A percentile compares a stretch with the other conserved stretches of the same genome.
Conservation (phyloP, 2,113 vertebrate genomes). For the Bubo bubo region DNA sequence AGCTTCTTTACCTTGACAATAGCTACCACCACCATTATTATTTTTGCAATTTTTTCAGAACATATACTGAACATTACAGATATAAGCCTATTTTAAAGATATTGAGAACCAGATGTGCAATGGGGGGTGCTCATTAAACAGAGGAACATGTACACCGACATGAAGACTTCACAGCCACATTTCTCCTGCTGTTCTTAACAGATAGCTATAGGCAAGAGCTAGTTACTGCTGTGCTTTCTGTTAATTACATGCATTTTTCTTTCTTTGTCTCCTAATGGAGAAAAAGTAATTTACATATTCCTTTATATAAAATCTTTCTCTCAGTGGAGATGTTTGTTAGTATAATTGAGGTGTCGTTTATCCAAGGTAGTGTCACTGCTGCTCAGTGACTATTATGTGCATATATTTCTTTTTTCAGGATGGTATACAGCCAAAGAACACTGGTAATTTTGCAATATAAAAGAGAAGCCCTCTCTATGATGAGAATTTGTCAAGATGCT, state of each 20-base stretch:
- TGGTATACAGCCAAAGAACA: background rate
- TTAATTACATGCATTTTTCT: conserved; percentile 23
- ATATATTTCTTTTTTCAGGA: background rate
- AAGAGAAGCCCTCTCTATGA: background rate
- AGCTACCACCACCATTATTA: background rate
- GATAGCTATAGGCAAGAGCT: background rate
- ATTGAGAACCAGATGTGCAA: background rate
- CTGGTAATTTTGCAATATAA: background rate
- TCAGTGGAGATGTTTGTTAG: background rate
- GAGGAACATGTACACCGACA: background rate
- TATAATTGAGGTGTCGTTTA: background rate
- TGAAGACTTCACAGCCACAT: background rate
- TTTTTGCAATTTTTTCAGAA: background rate
- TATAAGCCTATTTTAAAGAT: background rate
- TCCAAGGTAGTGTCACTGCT: background rate
- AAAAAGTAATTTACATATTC: background rate
- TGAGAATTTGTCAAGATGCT: background rate
- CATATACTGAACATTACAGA: background rate
- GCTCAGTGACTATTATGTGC: background rate
- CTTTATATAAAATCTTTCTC: background rate
- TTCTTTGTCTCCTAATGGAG: background rate
- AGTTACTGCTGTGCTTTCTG: background rate
- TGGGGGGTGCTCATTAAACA: background rate
- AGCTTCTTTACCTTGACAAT: background rate
- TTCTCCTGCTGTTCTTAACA: background rate